Conservation (phyloP, 2,113 vertebrate genomes). For the Anoplopoma fimbria region DNA sequence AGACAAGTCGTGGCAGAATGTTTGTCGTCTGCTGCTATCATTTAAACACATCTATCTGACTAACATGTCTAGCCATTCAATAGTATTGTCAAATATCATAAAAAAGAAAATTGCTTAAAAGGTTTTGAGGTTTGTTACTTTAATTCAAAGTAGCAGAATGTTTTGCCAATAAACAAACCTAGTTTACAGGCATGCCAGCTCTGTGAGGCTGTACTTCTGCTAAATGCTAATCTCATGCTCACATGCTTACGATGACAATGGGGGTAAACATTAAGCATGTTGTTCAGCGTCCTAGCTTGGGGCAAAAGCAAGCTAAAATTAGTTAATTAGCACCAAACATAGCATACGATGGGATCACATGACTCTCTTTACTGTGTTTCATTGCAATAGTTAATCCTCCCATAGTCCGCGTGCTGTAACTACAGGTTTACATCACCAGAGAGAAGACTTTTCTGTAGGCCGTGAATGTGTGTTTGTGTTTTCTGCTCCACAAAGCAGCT, state of each 20-base stretch:
- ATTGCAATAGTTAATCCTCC: background rate
- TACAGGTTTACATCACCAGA: constrained; percentile 4
- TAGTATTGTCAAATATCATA: background rate
- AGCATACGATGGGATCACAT: background rate
- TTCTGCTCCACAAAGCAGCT: constrained; percentile 41
- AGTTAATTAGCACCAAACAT: background rate
- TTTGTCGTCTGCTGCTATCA: background rate
- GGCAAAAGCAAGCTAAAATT: background rate
- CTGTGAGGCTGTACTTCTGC: background rate
- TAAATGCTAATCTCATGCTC: background rate
- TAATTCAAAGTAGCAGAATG: background rate
- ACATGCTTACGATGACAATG: background rate
- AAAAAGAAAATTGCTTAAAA: background rate
- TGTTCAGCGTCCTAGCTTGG: background rate
- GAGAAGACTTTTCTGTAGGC: background rate
- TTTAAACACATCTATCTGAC: background rate
- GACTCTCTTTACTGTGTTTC: background rate
- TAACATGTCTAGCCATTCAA: background rate
- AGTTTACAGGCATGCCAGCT: background rate
- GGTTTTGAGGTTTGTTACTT: background rate
- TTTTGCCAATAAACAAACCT: background rate
- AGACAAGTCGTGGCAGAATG: background rate
- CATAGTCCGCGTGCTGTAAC: background rate
- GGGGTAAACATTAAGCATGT: background rate
- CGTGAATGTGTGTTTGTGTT: constrained; percentile 18